Evolutionary conservation across 2,797 vertebrate genomes (phyloP).

Genomic region (Gephyroberyx darwinii): DNA sequence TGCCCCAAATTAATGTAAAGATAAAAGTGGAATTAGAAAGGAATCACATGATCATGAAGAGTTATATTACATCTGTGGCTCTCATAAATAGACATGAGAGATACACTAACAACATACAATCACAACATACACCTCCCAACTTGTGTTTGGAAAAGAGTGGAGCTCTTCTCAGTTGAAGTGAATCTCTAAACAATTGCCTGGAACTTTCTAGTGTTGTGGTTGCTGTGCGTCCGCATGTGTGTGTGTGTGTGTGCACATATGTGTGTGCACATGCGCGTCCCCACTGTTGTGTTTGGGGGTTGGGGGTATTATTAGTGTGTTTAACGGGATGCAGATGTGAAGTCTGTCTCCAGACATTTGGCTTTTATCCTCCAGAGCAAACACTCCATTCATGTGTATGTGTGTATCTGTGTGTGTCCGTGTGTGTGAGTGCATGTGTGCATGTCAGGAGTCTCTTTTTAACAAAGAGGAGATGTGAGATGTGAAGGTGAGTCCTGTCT

Average conservation of each 20-base stretch:
- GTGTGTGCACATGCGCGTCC: conserved; percentile 14
- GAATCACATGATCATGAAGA: conserved; percentile 16
- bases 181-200: conserved; percentile 60
- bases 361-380: conserved; percentile 65
- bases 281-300: conserved; percentile 60
- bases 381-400: conserved; percentile 25
- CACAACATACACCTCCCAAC: conserved; percentile 22
- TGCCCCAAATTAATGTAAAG: conserved; percentile 53
- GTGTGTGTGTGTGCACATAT: conserved; percentile 11
- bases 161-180: conserved; percentile 38
- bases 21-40: conserved; percentile 44
- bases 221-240: conserved; percentile 23
- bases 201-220: conserved; percentile 53
- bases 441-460: conserved; percentile 6
- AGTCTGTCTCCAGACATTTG: conserved; percentile 71
- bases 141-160: conserved; percentile 33
- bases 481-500: conserved; percentile 18
- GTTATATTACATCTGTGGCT: conserved; percentile 37
- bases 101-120: conserved; percentile 18
- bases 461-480: conserved; percentile 3
- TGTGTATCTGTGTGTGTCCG: conserved; percentile 14
- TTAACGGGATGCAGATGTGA: conserved; percentile 83
- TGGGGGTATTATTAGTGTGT: conserved; percentile 71
- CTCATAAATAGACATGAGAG: conserved; percentile 39
- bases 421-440: conserved; percentile 2